phyloP scores from a whole-genome alignment of 2,888 invertebrate species.

The Cylindroiulus punctatus region DNA sequence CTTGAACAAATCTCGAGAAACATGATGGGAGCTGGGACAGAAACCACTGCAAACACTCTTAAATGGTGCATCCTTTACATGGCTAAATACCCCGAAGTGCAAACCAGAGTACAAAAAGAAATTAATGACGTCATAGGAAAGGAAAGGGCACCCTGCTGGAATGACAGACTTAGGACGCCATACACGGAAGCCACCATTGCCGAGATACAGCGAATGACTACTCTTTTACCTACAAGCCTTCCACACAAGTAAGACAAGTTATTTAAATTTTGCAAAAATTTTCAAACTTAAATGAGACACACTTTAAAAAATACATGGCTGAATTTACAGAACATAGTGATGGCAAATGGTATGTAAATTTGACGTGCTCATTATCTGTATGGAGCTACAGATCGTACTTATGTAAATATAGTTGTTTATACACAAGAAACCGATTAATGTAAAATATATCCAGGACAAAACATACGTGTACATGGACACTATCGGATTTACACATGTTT shows the following conservation, averaged over 20 bases:
- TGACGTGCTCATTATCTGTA: too few relatives aligned
- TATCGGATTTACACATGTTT: too few relatives aligned
- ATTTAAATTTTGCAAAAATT: too few relatives aligned
- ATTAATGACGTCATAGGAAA: constrained; percentile 31
- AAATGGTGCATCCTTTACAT: background rate
- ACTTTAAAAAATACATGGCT: too few relatives aligned
- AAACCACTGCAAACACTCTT: constrained; percentile 44
- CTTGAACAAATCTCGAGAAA: background rate
- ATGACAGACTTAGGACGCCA: background rate
- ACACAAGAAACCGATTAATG: too few relatives aligned
- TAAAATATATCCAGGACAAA: too few relatives aligned
- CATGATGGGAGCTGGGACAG: constrained; percentile 47
- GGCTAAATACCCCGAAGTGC: constrained; percentile 16
- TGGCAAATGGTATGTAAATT: too few relatives aligned
- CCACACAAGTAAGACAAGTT: constrained; percentile 50
- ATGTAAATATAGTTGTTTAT: too few relatives aligned
- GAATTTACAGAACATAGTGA: too few relatives aligned
- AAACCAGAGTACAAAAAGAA: constrained; percentile 31
- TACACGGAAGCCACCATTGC: background rate
- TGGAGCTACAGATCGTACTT: too few relatives aligned
- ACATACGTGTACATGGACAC: too few relatives aligned
- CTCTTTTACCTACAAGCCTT: background rate
- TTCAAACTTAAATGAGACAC: too few relatives aligned
- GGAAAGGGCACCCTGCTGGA: constrained; percentile 27
- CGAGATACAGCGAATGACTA: constrained; percentile 15